Evolutionary conservation across 2,888 invertebrate species (phyloP), one percentile per base, ranked within the genome.

Genomic region (Euplagia quadripunctaria): DNA sequence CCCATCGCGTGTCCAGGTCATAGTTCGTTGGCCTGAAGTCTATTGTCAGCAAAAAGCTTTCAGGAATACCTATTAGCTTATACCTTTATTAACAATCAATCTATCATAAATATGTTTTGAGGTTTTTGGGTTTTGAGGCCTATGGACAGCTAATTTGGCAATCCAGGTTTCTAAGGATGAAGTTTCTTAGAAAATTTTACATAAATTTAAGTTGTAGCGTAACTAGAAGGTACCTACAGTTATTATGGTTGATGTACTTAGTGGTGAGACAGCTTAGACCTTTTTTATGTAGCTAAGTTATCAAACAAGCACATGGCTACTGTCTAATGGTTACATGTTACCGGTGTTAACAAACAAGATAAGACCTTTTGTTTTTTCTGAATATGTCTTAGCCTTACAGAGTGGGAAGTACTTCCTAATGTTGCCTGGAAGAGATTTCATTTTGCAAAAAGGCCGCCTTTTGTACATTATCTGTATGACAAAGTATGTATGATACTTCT

Each of bases 1-100:
- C 16, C 2, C 31, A 9, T 7, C 20, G 7, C 20, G 49, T 49
- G 20, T 66, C 66, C 66, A 51, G 49, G 49, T 66, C 51, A 66
- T 9, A 66, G 72, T 66, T 72, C 70, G 61, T 52, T 51, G 65
- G 16, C 67, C 74, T 65, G 8, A 7, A 63, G 20, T 2, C 61
- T 43, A 20, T 66, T 73, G 55, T 70, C 64, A 16, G 7, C 65
- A 70, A 46, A 67, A 71, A 66, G 20, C 52, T 41, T 72, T 70
- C 46, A 61, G 7, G 68, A 12, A 9, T 11, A 58, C 11, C 7
- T 9, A 61, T 58, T 11, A 31, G 20, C 11, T 31, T 58, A 55
- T 20, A 55, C 8, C 8, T 46, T n/a, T 9, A n/a, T n/a, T 58
- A 58, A 58, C 58, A 58, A 58, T 61, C 31, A 61, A 14, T 61